A percentile compares a stretch with the other conserved stretches of the same genome.
These are phyloP conservation scores for Drosophila melanica DNA, from an alignment of 1,140 invertebrate species.

Conservation along the genomic window DNA sequence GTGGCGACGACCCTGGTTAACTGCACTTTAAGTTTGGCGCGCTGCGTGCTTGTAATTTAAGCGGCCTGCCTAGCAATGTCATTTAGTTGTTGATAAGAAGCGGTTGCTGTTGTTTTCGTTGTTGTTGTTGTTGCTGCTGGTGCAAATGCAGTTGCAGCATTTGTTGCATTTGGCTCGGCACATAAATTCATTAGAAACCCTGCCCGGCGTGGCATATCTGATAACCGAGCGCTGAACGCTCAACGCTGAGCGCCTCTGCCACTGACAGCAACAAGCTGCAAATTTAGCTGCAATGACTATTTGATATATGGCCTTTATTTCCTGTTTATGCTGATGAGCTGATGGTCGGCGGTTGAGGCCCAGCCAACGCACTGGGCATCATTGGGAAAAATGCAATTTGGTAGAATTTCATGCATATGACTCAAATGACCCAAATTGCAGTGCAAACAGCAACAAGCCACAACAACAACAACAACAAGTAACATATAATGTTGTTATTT, in stretches of 20 bases:
- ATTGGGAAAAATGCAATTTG: slow-evolving; percentile 57
- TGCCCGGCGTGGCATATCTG: slow-evolving; percentile 68
- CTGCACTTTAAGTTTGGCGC: slow-evolving; percentile 10
- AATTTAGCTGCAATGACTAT: slow-evolving; percentile 61
- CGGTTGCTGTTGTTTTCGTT: slow-evolving; percentile 41
- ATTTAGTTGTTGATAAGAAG: slow-evolving; percentile 78
- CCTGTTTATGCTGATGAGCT: slow-evolving; percentile 71
- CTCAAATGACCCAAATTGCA: slow-evolving; percentile 79
- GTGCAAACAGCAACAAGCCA: slow-evolving; percentile 64
- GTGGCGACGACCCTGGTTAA: neutral
- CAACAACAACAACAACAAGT: slow-evolving; percentile 41
- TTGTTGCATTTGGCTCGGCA: slow-evolving; percentile 13
- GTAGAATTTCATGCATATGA: slow-evolving; percentile 75
- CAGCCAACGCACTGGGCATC: neutral
- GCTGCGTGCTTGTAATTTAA: slow-evolving; percentile 77
- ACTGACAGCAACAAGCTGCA: slow-evolving; percentile 68
- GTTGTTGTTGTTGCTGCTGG: slow-evolving; percentile 19
- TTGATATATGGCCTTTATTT: slow-evolving; percentile 77
- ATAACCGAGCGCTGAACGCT: slow-evolving; percentile 52
- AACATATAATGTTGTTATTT: slow-evolving; percentile 62
- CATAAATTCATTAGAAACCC: slow-evolving; percentile 75
- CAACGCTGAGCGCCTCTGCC: slow-evolving; percentile 16
- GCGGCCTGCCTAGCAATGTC: slow-evolving; percentile 66
- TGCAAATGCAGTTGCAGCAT: slow-evolving; percentile 22
- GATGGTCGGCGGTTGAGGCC: slow-evolving; percentile 1